These are phyloP conservation scores for Rattus rattus DNA, from an alignment of 2,113 vertebrate genomes.

Conservation along the genomic window DNA sequence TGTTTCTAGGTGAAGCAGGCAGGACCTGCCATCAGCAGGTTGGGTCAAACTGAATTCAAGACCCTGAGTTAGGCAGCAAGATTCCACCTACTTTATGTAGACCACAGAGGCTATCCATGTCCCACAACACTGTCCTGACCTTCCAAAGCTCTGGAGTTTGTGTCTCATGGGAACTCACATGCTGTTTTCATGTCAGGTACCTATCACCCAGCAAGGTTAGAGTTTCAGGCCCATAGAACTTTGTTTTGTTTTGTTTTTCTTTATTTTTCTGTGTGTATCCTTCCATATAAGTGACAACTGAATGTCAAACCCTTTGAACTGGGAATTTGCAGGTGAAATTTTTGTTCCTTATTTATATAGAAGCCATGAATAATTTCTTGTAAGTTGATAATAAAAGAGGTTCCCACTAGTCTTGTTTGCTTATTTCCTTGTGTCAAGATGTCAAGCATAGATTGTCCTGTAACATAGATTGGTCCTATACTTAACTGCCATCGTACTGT, in stretches of 20 bases:
- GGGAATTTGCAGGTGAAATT: background rate
- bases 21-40: background rate
- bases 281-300: no score
- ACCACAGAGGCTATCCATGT: background rate
- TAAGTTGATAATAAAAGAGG: no score
- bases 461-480: background rate
- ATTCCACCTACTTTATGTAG: fast-evolving
- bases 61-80: fast-evolving
- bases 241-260: no score
- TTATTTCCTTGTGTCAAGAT: background rate
- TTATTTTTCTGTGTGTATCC: background rate
- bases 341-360: background rate
- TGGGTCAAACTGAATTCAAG: background rate
- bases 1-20: background rate
- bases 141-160: background rate
- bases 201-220: background rate
- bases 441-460: background rate
- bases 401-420: background rate
- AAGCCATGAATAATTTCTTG: background rate
- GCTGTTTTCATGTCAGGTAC: background rate
- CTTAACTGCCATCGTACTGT: background rate
- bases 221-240: background rate
- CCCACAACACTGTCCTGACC: no score
- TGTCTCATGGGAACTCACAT: background rate
- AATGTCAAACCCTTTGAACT: background rate